Evolutionary conservation across 2,888 invertebrate species (phyloP), one percentile per base, ranked within the genome.

Genomic region (Carabus problematicus): DNA sequence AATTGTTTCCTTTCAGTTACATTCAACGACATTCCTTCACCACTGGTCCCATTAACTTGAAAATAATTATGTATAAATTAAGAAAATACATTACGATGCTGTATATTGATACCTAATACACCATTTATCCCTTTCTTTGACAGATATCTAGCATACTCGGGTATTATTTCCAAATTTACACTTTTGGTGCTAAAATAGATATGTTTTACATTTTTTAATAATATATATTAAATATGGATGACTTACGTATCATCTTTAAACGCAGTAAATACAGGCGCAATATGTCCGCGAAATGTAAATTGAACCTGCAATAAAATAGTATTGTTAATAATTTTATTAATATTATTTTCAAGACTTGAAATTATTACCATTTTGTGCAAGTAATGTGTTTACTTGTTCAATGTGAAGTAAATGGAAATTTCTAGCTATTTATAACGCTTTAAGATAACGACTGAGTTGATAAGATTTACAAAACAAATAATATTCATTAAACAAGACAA

Each of bases 21-120:
- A 49, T 85, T 88, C 79, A 93, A 80, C 0, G 86, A 87, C 74
- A 88, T 85, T 0, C 91, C 91, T 81, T 94, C 94, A 0, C 93
- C 94, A 29, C 88, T 88, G 0, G 93, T 92, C 9, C 94, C 93
- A 79, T 91, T 91, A 6, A 93, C 93, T 93, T 75, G 1, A 75
- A 78, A 74, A 71, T 16, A n/a, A 49, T 42, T 42, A 42, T 42
- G 8, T 42, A 8, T 42, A n/a, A n/a, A n/a, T n/a, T n/a, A n/a
- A 29, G 2, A 3, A 6, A 1, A 45, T 45, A n/a, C 1, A 12
- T 6, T 11, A 3, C 7, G 1, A 4, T 16, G 6, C 52, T n/a
- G 49, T 58, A 45, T 12, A 39, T n/a, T 16, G 73, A 81, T 83
- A 92, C 92, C 90, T 71, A 93, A 82, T 43, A 93, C 84, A 3